Evolutionary conservation across 2,888 invertebrate genomes (phyloP), one percentile per base, ranked within the genome.

Genomic region (Ctenicera cuprea): DNA sequence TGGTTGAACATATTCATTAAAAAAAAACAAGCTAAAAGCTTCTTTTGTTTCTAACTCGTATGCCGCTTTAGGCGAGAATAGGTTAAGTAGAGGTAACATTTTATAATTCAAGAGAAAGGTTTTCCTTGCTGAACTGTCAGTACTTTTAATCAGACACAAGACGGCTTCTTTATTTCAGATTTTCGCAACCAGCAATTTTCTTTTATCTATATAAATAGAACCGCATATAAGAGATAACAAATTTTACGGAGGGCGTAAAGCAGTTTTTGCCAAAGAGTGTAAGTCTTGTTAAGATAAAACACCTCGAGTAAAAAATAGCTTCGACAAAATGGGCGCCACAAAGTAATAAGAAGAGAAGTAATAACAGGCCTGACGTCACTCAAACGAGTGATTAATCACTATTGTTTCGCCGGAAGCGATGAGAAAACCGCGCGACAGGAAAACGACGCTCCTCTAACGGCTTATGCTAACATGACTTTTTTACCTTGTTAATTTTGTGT

Each of bases 331-430:
- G 70, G 43, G 52, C 52, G 62, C 62, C 43, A 30, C 62, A 16
- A 54, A 62, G 70, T 70, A 70, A 70, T 62, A 63, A 70, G 52
- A 57, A 64, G 52, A 54, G 62, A 59, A 71, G 64, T 63, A 71
- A 64, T 63, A 71, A 71, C 70, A 50, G 69, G 62, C 20, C 50
- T 62, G 73, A 68, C 73, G 70, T 70, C 70, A 73, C 69, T 76
- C 77, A 74, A 73, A 73, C 70, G 69, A 70, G 69, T 72, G 77
- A 77, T 77, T 77, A 77, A 77, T 77, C 74, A 74, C 76, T 66
- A 74, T 76, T 71, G 77, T 75, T 50, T 63, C 43, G 70, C 20
- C 12, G 63, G 38, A 69, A 61, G 62, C 50, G 62, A 61, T 45
- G 59, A 50, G 16, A 63, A 26, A 45, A 63, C 43, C 59, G 20